Percentiles rank a stretch among this genome's conserved stretches.
Conservation (phyloP, 2,888 invertebrate genomes). For the Microchrysa polita region DNA sequence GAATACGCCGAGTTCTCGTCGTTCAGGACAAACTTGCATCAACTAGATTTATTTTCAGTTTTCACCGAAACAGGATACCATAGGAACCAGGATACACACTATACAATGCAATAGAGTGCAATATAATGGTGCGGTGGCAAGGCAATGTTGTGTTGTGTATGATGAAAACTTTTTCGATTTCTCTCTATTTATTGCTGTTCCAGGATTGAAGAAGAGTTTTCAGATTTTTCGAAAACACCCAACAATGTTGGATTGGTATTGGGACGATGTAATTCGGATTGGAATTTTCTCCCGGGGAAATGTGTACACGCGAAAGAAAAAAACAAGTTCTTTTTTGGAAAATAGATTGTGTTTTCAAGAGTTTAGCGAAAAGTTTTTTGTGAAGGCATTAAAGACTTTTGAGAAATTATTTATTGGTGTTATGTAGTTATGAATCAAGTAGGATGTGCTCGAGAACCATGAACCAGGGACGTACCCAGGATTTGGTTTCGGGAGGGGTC, state of each 20-base stretch:
- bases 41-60: too few relatives aligned
- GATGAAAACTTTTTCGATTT: conserved; percentile 24
- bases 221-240: neutral
- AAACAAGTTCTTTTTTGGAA: neutral
- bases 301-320: conserved; percentile 1
- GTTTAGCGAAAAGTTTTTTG: neutral
- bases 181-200: conserved; percentile 28
- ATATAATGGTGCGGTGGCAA: conserved; percentile 14
- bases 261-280: neutral
- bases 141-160: neutral
- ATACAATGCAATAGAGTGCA: conserved; percentile 1
- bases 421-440: too few relatives aligned
- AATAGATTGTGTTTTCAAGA: conserved; percentile 1
- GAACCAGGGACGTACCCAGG: too few relatives aligned
- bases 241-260: neutral
- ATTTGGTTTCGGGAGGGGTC: too few relatives aligned
- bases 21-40: conserved; percentile 7
- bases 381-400: neutral
- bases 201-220: neutral
- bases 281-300: neutral
- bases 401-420: too few relatives aligned
- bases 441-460: too few relatives aligned
- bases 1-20: too few relatives aligned
- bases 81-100: too few relatives aligned
- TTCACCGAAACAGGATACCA: neutral